Percentiles rank a stretch among this genome's conserved stretches.
Conservation (phyloP, 2,797 vertebrate genomes). For the Chaetodon trifasciatus region DNA sequence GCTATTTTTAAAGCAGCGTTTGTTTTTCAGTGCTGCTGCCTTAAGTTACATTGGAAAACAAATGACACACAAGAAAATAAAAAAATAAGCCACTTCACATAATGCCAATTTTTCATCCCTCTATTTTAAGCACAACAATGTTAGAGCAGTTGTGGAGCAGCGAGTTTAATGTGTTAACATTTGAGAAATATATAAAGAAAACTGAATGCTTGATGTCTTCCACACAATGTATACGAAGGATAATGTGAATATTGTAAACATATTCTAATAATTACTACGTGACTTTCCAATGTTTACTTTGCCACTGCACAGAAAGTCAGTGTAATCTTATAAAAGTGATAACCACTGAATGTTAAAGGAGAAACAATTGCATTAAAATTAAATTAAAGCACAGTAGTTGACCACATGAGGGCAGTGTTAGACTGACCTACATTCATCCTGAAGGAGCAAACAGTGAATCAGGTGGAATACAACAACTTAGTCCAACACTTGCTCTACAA, state of each 20-base stretch:
- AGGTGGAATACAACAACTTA: neutral
- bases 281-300: neutral
- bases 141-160: neutral
- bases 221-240: neutral
- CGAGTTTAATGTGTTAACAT: slow-evolving; percentile 1
- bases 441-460: neutral
- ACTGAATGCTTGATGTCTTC: neutral
- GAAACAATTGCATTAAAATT: neutral
- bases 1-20: neutral
- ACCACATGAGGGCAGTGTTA: slow-evolving; percentile 69
- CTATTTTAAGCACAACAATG: neutral
- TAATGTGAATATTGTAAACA: neutral
- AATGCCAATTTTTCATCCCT: neutral
- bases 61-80: neutral
- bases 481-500: neutral
- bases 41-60: neutral
- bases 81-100: neutral
- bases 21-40: neutral
- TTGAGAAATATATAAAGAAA: neutral
- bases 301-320: neutral
- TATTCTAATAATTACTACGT: neutral
- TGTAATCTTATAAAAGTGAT: neutral
- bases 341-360: neutral
- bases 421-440: neutral
- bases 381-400: slow-evolving; percentile 1